phyloP scores from a whole-genome alignment of 2,113 vertebrate genomes.

The Phainopepla nitens region DNA sequence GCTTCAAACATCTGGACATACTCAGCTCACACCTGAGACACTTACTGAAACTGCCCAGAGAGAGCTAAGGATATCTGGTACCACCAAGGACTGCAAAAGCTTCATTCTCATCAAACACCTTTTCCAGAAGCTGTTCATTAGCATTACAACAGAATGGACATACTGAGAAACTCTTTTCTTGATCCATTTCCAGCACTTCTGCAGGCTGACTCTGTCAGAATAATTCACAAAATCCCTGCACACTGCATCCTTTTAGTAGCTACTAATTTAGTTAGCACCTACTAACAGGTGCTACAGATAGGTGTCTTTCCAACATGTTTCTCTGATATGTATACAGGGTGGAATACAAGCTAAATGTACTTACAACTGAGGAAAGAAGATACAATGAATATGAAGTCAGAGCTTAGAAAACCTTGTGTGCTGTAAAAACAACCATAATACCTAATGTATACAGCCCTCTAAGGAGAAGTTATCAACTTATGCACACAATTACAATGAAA shows the following conservation, averaged over 20 bases:
- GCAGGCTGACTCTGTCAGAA: not conserved
- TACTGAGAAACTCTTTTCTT: not conserved
- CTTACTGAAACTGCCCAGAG: not conserved
- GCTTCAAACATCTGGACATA: not conserved
- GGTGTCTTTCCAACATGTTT: not conserved
- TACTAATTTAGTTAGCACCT: not conserved
- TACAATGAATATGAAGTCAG: not conserved
- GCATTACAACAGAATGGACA: not conserved
- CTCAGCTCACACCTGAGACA: not conserved
- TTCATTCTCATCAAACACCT: not conserved
- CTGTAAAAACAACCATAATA: conserved; percentile 1
- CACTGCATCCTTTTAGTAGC: not conserved
- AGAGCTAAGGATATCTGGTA: not conserved
- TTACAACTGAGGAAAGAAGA: not conserved
- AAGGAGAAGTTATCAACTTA: conserved; percentile 19
- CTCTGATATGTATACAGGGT: not conserved
- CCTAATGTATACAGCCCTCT: not conserved
- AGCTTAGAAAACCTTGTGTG: not conserved
- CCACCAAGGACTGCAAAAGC: not conserved
- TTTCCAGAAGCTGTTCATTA: not conserved
- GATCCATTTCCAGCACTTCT: not conserved
- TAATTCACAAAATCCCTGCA: not conserved
- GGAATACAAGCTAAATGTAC: not conserved
- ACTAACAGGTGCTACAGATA: not conserved
- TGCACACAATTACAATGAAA: not conserved